Percentiles rank a stretch among this genome's conserved stretches.
These are phyloP conservation scores for Hyalella azteca DNA, from an alignment of 2,888 invertebrate genomes.

Conservation along the genomic window DNA sequence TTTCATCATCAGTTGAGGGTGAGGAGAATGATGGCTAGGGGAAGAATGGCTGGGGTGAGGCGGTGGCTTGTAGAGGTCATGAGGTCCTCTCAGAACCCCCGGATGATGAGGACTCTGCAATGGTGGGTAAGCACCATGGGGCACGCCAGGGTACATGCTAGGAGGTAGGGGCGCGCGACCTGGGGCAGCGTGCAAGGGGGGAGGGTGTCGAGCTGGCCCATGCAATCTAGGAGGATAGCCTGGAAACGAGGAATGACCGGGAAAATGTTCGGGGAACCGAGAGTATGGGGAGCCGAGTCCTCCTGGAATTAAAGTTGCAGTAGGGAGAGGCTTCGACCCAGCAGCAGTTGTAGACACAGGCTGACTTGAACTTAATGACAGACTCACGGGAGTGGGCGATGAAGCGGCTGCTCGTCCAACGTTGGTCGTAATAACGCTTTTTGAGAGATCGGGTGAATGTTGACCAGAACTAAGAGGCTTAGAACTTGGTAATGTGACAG, in stretches of 20 bases:
- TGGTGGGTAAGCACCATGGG: slow-evolving; percentile 52
- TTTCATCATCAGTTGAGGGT: slow-evolving; percentile 55
- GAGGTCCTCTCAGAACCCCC: slow-evolving; percentile 55
- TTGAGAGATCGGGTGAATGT: background rate
- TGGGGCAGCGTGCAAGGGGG: slow-evolving; percentile 50
- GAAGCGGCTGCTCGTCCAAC: background rate
- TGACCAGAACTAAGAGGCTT: background rate
- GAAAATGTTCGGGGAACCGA: slow-evolving; percentile 3
- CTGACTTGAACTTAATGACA: background rate
- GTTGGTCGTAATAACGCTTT: background rate
- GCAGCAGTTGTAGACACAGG: background rate
- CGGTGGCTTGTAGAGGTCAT: slow-evolving; percentile 53
- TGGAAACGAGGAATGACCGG: slow-evolving; percentile 7
- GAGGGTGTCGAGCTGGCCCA: slow-evolving; percentile 44
- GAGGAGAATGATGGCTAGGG: slow-evolving; percentile 50
- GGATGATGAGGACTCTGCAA: slow-evolving; percentile 51
- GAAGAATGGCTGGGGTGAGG: slow-evolving; percentile 43
- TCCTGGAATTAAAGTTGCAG: slow-evolving; percentile 37
- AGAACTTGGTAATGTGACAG: background rate
- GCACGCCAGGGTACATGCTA: slow-evolving; percentile 42
- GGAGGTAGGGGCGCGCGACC: slow-evolving; percentile 51
- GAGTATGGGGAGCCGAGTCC: slow-evolving; percentile 43
- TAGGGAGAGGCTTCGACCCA: slow-evolving; percentile 41
- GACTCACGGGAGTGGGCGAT: background rate
- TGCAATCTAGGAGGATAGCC: slow-evolving; percentile 45